A percentile compares a stretch with the other conserved stretches of the same genome.
These are phyloP conservation scores for Uropsilus gracilis DNA, from an alignment of 2,113 vertebrate species.

Conservation along the genomic window DNA sequence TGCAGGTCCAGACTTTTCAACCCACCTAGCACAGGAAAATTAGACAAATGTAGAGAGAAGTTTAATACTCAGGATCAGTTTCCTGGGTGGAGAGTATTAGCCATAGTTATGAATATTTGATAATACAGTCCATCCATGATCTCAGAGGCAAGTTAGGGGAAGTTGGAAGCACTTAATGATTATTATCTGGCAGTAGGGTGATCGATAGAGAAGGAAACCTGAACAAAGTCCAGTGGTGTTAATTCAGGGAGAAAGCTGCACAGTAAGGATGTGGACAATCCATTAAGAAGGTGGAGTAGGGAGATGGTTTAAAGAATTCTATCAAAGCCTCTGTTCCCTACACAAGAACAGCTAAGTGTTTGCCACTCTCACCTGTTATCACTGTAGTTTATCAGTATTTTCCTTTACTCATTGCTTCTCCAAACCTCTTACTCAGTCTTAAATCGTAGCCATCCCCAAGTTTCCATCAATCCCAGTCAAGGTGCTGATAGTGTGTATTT, in stretches of 20 bases:
- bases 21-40: not conserved
- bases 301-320: not conserved
- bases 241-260: not conserved
- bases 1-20: slow-evolving; percentile 11
- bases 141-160: not conserved
- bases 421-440: not conserved
- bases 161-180: not conserved
- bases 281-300: not conserved
- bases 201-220: not conserved
- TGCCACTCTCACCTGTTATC: not conserved
- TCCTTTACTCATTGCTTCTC: not conserved
- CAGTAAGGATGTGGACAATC: not conserved
- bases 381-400: not conserved
- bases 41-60: not conserved
- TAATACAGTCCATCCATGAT: not conserved
- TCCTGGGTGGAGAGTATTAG: not conserved
- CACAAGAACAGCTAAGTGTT: not conserved
- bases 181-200: not conserved
- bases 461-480: not conserved
- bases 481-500: not conserved
- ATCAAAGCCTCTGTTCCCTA: not conserved
- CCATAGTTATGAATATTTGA: not conserved
- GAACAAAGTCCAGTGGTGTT: not conserved
- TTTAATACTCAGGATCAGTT: not conserved
- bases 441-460: not conserved